These are phyloP conservation scores for Onychorhynchus coronatus DNA, from an alignment of 2,113 vertebrate species.

Conservation along the genomic window DNA sequence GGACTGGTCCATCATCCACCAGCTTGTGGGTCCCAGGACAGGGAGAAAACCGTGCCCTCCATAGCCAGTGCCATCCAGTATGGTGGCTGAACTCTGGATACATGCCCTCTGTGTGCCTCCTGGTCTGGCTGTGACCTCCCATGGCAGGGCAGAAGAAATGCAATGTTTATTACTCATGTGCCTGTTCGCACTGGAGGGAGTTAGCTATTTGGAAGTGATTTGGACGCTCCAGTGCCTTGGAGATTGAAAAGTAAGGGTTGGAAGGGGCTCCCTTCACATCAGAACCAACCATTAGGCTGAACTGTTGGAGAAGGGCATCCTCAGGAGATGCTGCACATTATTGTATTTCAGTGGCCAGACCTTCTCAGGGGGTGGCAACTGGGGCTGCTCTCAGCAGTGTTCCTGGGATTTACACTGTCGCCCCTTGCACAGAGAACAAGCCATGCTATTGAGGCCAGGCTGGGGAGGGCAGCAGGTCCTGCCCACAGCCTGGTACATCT, in stretches of 20 bases:
- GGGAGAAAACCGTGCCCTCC: rapidly evolving
- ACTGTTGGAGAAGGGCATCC: neutral
- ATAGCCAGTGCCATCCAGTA: neutral
- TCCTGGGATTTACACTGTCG: neutral
- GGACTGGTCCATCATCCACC: neutral
- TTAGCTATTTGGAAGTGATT: neutral
- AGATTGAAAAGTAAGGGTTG: neutral
- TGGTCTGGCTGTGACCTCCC: neutral
- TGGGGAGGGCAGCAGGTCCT: neutral
- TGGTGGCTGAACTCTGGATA: neutral
- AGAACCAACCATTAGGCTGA: neutral
- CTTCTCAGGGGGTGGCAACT: rapidly evolving
- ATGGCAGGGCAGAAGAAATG: neutral
- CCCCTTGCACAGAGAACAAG: neutral
- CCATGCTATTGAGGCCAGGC: neutral
- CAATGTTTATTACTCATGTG: neutral
- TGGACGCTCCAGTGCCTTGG: neutral
- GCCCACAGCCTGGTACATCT: slow-evolving; percentile 34
- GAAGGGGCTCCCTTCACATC: neutral
- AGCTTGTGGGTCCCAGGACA: neutral
- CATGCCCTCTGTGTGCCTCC: neutral
- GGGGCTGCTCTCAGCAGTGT: neutral
- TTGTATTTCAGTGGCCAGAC: neutral
- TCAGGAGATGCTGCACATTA: neutral
- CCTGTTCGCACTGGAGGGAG: neutral